phyloP scores from a whole-genome alignment of 2,888 invertebrate species.

The Campoletis raptor region DNA sequence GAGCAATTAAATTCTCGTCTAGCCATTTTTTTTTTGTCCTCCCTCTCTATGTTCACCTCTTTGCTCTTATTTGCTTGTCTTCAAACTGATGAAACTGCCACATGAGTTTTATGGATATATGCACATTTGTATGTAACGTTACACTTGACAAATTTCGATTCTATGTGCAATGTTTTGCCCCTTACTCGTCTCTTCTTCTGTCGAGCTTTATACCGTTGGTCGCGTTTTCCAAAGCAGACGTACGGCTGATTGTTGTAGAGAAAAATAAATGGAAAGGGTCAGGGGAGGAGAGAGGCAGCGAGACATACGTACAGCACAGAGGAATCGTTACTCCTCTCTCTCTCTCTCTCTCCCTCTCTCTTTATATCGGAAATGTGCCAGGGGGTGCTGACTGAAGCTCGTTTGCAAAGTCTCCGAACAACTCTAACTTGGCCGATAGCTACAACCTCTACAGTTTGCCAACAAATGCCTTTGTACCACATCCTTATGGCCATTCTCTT shows the following conservation, averaged over 20 bases:
- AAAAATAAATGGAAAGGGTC: not conserved
- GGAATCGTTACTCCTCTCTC: slow-evolving; percentile 53
- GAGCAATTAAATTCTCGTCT: slow-evolving; percentile 67
- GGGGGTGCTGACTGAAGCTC: slow-evolving; percentile 63
- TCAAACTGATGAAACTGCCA: slow-evolving; percentile 21
- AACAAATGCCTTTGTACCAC: slow-evolving; percentile 46
- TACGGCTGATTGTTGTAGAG: slow-evolving; percentile 1
- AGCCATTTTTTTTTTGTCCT: slow-evolving; percentile 19
- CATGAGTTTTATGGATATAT: slow-evolving; percentile 9
- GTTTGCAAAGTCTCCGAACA: slow-evolving; percentile 58
- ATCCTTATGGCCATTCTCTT: slow-evolving; percentile 23
- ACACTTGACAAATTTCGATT: slow-evolving; percentile 37
- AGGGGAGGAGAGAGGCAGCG: not conserved
- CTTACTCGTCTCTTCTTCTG: slow-evolving; percentile 14
- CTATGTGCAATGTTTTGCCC: slow-evolving; percentile 23
- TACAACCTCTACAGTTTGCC: slow-evolving; percentile 42
- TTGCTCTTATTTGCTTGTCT: not conserved
- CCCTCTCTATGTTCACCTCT: not conserved
- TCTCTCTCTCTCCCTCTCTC: slow-evolving; percentile 56
- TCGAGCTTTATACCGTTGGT: slow-evolving; percentile 25
- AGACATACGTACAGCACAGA: not conserved
- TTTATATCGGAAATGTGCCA: slow-evolving; percentile 67
- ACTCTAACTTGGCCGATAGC: slow-evolving; percentile 55
- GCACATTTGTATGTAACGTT: not conserved
- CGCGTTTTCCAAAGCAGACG: slow-evolving; percentile 37